phyloP scores from a whole-genome alignment of 2,113 vertebrate species.

The Xerus inauris region DNA sequence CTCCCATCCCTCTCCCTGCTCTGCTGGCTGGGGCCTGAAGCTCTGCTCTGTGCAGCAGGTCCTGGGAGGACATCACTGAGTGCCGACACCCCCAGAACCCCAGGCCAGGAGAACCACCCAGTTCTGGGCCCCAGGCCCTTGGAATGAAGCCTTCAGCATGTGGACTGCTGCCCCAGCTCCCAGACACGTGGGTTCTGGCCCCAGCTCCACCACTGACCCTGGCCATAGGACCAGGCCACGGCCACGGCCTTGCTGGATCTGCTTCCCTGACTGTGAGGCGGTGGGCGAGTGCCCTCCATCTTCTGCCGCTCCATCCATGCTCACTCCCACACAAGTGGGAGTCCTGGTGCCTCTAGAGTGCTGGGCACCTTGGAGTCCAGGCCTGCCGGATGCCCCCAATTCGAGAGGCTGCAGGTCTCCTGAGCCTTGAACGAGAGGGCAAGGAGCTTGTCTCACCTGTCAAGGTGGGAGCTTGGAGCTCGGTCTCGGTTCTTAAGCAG shows the following conservation, averaged over 20 bases:
- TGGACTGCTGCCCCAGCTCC: not conserved
- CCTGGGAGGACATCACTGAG: not conserved
- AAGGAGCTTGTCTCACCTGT: no score
- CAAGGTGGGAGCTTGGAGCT: no score
- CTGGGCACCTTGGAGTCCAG: not conserved
- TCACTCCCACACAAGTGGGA: not conserved
- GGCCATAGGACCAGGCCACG: rapidly evolving
- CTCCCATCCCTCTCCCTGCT: not conserved
- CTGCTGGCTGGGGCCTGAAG: not conserved
- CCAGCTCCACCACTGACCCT: not conserved
- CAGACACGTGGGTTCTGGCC: not conserved
- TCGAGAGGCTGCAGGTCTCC: not conserved
- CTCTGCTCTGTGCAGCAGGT: not conserved
- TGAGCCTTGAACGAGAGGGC: rapidly evolving
- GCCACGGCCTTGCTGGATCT: not conserved
- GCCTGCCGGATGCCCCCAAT: not conserved
- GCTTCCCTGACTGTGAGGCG: not conserved
- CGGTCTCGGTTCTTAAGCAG: not conserved
- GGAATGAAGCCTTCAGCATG: not conserved
- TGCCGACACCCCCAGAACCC: not conserved
- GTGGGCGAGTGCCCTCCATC: not conserved
- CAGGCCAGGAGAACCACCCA: rapidly evolving
- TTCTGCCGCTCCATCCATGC: not conserved
- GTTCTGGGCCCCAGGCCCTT: not conserved
- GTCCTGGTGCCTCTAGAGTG: not conserved